Percentiles rank a stretch among this genome's conserved stretches.
Evolutionary conservation across 1,140 invertebrate genomes (phyloP).

Genomic region (Zaprionus nigranus): DNA sequence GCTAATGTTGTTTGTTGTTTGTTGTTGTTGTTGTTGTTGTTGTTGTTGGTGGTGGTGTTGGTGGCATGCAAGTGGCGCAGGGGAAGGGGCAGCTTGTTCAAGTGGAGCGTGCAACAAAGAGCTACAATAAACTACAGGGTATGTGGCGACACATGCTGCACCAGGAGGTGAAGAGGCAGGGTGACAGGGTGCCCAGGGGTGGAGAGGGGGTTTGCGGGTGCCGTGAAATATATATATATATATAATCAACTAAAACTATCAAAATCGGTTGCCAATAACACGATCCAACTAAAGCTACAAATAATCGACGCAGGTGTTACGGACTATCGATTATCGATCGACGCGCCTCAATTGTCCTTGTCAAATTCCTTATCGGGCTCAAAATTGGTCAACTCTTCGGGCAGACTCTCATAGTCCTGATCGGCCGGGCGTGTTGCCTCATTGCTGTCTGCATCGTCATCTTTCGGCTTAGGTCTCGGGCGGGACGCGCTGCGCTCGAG

Average conservation of each 20-base stretch:
- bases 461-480: slow-evolving; percentile 8
- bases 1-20: not conserved
- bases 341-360: slow-evolving; percentile 23
- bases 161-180: not conserved
- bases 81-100: not conserved
- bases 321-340: not conserved
- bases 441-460: slow-evolving; percentile 20
- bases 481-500: slow-evolving; percentile 35
- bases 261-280: slow-evolving; percentile 1
- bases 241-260: slow-evolving; percentile 10
- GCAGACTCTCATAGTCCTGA: slow-evolving; percentile 62
- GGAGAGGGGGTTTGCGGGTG: not conserved
- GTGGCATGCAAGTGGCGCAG: slow-evolving; percentile 28
- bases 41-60: not conserved
- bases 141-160: not conserved
- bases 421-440: slow-evolving; percentile 12
- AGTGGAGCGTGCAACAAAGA: not conserved
- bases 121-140: not conserved
- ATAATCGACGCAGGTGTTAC: not conserved
- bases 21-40: not conserved
- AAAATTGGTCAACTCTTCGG: slow-evolving; percentile 62
- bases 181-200: not conserved
- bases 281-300: not conserved
- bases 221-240: not conserved
- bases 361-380: slow-evolving; percentile 62